These are phyloP conservation scores for Phaenicophaeus curvirostris DNA, from an alignment of 2,797 vertebrate genomes.

Conservation along the genomic window DNA sequence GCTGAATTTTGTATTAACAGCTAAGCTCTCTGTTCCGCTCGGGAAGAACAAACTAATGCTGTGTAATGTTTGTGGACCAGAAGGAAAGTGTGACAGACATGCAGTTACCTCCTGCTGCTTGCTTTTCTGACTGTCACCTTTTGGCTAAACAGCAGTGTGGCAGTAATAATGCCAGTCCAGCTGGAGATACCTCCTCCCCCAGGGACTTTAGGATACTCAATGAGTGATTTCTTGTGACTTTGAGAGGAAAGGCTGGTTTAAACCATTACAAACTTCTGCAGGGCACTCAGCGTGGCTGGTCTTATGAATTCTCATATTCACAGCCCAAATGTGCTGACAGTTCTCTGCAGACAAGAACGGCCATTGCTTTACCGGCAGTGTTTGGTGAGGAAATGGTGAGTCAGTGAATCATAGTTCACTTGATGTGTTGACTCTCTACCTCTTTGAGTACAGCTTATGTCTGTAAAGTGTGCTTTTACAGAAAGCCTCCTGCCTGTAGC, in stretches of 20 bases:
- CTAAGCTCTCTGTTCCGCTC: not conserved
- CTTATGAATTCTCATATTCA: not conserved
- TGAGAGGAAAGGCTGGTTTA: not conserved
- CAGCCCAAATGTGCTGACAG: not conserved
- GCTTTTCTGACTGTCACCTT: constrained; percentile 7
- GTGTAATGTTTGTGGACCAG: not conserved
- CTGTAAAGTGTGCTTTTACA: not conserved
- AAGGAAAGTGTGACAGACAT: not conserved
- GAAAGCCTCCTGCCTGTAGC: not conserved
- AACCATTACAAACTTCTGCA: not conserved
- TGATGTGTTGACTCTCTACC: not conserved
- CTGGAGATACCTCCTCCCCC: not conserved
- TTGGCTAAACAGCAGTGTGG: not conserved
- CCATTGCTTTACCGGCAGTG: not conserved
- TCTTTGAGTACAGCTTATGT: not conserved
- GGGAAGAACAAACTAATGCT: not conserved
- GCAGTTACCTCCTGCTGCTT: not conserved
- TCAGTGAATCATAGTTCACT: not conserved
- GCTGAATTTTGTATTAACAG: not conserved
- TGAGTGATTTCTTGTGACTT: not conserved
- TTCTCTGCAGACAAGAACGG: not conserved
- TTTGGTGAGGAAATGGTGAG: not conserved
- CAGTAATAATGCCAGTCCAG: not conserved
- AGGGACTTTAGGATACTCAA: accelerated
- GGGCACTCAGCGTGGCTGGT: accelerated